These are phyloP conservation scores for Microtus oregoni DNA, from an alignment of 2,113 vertebrate species.

Conservation along the genomic window DNA sequence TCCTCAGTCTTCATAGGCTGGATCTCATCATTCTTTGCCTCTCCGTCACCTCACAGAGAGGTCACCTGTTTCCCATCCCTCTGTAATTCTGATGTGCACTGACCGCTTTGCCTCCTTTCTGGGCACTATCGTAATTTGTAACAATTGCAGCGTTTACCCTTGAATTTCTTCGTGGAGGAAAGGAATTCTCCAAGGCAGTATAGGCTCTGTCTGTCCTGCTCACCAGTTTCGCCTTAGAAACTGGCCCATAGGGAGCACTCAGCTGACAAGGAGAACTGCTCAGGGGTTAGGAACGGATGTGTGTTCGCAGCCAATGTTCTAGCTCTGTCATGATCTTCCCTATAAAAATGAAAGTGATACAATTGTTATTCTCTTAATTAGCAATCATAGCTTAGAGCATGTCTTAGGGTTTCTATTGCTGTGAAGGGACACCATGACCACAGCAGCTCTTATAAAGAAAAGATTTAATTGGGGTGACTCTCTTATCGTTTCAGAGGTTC, in stretches of 20 bases:
- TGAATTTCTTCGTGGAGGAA: background rate
- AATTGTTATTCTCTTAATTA: slow-evolving; percentile 39
- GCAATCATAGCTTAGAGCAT: background rate
- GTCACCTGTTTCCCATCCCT: background rate
- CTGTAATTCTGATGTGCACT: background rate
- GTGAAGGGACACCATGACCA: background rate
- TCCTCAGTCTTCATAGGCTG: background rate
- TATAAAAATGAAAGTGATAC: slow-evolving; percentile 37
- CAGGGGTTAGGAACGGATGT: background rate
- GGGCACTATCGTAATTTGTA: background rate
- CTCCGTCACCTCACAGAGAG: background rate
- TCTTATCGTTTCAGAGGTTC: background rate
- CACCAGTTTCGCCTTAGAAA: background rate
- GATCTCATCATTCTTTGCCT: background rate
- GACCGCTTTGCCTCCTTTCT: background rate
- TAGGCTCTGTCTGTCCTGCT: background rate
- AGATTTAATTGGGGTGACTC: background rate
- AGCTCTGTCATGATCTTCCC: background rate
- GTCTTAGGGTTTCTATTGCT: background rate
- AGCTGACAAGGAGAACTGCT: background rate
- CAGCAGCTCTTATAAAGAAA: background rate
- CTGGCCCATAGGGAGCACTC: background rate
- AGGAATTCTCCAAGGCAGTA: background rate
- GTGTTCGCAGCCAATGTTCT: background rate
- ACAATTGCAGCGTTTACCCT: background rate